Base-by-base conservation (phyloP, 2,113 vertebrate species). In the Melanotaenia duboulayi region DNA sequence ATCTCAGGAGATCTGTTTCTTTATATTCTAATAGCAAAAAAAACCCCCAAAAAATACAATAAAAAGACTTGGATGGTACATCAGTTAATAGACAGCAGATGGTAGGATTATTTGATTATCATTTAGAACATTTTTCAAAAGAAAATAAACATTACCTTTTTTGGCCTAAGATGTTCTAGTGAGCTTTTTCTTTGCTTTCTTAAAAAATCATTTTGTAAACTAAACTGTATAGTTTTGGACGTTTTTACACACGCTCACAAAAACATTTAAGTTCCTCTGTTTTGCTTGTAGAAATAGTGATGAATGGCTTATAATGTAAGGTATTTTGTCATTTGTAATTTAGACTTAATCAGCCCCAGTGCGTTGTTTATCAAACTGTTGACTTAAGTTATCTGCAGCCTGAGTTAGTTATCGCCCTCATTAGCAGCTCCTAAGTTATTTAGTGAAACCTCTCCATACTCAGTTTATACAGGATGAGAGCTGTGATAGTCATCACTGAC, bases 401-500 rank as follows among this genome's bases (percentile, higher is more conserved):
- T 19, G n/a, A 71, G 13, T 55, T 58, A 23, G 4, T 62, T 28
- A 58, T 58, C 19, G 28, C 32, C 3, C 54, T 57, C 58, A 54
- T 78, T 55, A 73, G 12, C 25, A 25, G 10, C 48, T 78, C 16
- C 19, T 35, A 49, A 32, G 39, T 67, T 32, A 72, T 61, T 71
- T 25, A 66, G 25, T 57, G 28, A 13, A 76, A 63, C 17, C 37
- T 39, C 4, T 58, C 1, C 71, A 57, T 14, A 52, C 8, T 42
- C 5, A 65, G 46, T 62, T 56, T 46, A 48, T 6, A 23, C 24
- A 22, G 12, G 35, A 44, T 58, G 37, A 39, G 54, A 76, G 12
- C 10, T 24, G n/a, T n/a, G 19, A 56, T 17, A 16, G 23, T 50
- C 42, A 74, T 39, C 39, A 37, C 16, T 25, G 32, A 71, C 11